Percentiles rank a stretch among this genome's conserved stretches.
phyloP scores from a whole-genome alignment of 1,140 invertebrate species.

The Drosophila varians region DNA sequence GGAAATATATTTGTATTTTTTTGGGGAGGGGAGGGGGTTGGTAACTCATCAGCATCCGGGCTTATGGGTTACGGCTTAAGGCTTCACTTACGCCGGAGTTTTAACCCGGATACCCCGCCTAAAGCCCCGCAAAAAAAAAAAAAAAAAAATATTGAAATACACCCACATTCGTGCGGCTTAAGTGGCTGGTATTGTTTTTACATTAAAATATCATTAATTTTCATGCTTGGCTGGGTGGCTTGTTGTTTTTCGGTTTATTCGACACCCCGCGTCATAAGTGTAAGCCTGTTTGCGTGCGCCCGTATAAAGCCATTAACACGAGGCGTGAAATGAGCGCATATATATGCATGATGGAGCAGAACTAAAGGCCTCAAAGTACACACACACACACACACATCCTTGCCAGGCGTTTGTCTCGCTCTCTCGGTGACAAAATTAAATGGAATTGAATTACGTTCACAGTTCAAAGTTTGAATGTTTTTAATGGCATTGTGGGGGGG shows the following conservation, averaged over 20 bases:
- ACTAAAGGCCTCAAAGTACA: not conserved
- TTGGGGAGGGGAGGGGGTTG: conserved; percentile 13
- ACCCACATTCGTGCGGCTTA: conserved; percentile 58
- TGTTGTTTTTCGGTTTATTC: conserved; percentile 14
- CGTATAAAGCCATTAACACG: conserved; percentile 56
- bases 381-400: too few species aligned
- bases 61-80: conserved; percentile 16
- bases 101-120: conserved; percentile 28
- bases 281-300: conserved; percentile 10
- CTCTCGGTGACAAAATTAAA: not conserved
- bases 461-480: not conserved
- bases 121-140: too few species aligned
- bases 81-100: conserved; percentile 7
- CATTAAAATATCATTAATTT: conserved; percentile 81
- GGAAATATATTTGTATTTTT: not conserved
- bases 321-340: conserved; percentile 40
- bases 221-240: conserved; percentile 43
- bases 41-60: conserved; percentile 37
- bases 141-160: conserved; percentile 64
- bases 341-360: conserved; percentile 19
- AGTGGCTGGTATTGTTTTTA: conserved; percentile 79
- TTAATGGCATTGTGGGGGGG: not conserved
- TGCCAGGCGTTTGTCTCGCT: not conserved
- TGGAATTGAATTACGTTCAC: not conserved
- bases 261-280: conserved; percentile 31